Evolutionary conservation across 2,888 invertebrate genomes (phyloP).

Genomic region (Frankliniella intonsa): DNA sequence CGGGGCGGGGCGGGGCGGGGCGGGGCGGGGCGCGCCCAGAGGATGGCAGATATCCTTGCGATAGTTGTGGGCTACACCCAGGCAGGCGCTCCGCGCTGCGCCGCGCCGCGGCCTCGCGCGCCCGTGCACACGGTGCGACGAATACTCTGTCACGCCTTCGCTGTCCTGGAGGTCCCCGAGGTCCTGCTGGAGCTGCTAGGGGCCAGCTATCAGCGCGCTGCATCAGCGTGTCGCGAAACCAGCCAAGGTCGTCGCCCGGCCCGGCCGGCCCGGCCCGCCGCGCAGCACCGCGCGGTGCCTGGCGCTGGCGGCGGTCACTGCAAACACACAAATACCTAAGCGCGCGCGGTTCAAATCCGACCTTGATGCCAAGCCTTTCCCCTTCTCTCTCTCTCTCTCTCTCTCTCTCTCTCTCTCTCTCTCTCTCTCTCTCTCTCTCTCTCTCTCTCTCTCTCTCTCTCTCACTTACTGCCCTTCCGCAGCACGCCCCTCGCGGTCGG

Average conservation of each 20-base stretch:
- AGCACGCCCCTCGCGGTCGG: too few relatives aligned
- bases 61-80: conserved; percentile 17
- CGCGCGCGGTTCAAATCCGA: conserved; percentile 15
- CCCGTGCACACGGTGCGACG: too few relatives aligned
- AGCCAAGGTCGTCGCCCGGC: too few relatives aligned
- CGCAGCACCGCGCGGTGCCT: not conserved
- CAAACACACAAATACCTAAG: conserved; percentile 9
- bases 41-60: conserved; percentile 15
- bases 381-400: too few relatives aligned
- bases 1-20: not conserved
- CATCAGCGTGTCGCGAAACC: not conserved
- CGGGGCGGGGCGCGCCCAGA: not conserved
- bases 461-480: too few relatives aligned
- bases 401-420: too few relatives aligned
- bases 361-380: not conserved
- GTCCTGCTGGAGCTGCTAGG: too few relatives aligned
- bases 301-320: not conserved
- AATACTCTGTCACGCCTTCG: too few relatives aligned
- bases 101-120: not conserved
- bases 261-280: not conserved
- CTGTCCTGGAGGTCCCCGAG: too few relatives aligned
- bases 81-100: not conserved
- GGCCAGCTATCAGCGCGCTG: too few relatives aligned
- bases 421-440: too few relatives aligned
- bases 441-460: too few relatives aligned